Conservation (phyloP, 2,113 vertebrate genomes). For the Ivindomyrus marchei region DNA sequence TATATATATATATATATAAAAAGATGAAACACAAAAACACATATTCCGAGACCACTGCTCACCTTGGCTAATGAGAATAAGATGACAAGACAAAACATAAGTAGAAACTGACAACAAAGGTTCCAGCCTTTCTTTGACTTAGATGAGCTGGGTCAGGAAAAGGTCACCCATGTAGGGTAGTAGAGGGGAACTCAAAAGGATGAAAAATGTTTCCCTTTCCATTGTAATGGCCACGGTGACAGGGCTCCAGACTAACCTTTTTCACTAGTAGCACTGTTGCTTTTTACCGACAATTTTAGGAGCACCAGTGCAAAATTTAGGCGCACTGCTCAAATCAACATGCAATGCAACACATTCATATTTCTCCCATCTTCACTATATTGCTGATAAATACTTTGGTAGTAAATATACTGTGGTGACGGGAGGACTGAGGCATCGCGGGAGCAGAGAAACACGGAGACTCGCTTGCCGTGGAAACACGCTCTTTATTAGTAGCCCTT, state of each 20-base stretch:
- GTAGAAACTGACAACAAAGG: not conserved
- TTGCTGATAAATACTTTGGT: not conserved
- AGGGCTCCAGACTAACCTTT: not conserved
- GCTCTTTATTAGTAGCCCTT: too few relatives aligned
- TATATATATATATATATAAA: slow-evolving; percentile 34
- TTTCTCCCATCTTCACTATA: not conserved
- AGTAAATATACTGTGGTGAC: not conserved
- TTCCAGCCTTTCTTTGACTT: not conserved
- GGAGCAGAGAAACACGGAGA: too few relatives aligned
- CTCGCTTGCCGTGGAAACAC: too few relatives aligned
- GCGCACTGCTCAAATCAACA: not conserved
- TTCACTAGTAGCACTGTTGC: not conserved
- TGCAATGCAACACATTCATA: not conserved
- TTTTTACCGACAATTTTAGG: not conserved
- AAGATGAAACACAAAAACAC: slow-evolving; percentile 55
- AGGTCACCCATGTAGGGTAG: not conserved
- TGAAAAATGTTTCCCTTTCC: not conserved
- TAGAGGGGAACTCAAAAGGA: not conserved
- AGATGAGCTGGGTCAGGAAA: not conserved
- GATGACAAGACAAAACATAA: not conserved
- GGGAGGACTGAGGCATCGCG: too few relatives aligned
- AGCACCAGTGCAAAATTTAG: not conserved
- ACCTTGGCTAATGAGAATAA: not conserved
- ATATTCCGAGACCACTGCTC: not conserved
- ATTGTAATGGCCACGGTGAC: not conserved